Conservation (phyloP, 2,113 vertebrate species). For the Cavia aperea region DNA sequence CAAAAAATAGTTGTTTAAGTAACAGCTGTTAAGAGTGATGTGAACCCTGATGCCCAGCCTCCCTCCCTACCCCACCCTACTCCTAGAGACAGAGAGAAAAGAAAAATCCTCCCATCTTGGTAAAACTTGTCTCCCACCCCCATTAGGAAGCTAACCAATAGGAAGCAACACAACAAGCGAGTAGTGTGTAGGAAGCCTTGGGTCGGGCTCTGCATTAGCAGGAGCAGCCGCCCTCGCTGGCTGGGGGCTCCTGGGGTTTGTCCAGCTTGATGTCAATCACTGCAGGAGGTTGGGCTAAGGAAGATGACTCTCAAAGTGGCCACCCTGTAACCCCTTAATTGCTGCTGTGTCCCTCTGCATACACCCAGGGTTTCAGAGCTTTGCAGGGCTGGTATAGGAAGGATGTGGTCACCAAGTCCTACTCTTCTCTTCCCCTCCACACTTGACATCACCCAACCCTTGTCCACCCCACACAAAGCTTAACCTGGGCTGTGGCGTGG, state of each 20-base stretch:
- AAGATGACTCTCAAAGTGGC: constrained; percentile 30
- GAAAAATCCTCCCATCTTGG: constrained; percentile 78
- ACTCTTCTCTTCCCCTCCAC: not conserved
- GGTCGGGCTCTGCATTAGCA: constrained; percentile 81
- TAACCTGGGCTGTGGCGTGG: not conserved
- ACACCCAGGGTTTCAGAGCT: not conserved
- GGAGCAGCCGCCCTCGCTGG: constrained; percentile 87
- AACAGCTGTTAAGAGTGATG: constrained; percentile 73
- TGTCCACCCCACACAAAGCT: not conserved
- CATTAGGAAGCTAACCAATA: constrained; percentile 84
- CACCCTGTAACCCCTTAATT: not conserved
- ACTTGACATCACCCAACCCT: too few species aligned
- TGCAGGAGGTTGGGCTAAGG: constrained; percentile 78
- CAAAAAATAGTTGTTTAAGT: constrained; percentile 79
- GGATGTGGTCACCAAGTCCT: not conserved
- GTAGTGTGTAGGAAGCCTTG: constrained; percentile 75
- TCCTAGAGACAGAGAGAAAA: constrained; percentile 74
- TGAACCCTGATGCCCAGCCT: constrained; percentile 67
- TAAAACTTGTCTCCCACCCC: constrained; percentile 77
- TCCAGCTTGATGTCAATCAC: constrained; percentile 95
- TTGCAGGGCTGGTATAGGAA: not conserved
- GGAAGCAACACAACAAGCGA: constrained; percentile 88
- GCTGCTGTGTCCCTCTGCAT: not conserved
- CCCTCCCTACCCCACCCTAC: constrained; percentile 65
- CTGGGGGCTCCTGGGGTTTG: constrained; percentile 87